Conservation (phyloP, 2,797 vertebrate species). For the Crax fasciolata region DNA sequence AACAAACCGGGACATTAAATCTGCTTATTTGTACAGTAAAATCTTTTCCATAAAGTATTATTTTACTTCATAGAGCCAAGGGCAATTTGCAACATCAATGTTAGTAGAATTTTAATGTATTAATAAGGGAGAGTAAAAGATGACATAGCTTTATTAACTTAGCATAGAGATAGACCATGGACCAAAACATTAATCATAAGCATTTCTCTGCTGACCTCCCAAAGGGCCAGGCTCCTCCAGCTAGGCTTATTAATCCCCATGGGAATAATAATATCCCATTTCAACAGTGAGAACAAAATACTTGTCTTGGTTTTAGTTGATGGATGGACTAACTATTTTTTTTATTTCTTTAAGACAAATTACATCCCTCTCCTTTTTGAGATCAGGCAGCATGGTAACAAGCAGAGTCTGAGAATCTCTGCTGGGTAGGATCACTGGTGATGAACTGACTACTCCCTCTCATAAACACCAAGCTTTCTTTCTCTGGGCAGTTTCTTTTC, state of each 20-base stretch:
- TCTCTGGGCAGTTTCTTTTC: constrained; percentile 15
- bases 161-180: constrained; percentile 29
- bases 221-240: constrained; percentile 49
- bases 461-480: constrained; percentile 41
- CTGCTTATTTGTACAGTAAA: constrained; percentile 47
- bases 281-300: constrained; percentile 66
- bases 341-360: constrained; percentile 52
- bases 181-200: constrained; percentile 61
- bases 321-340: constrained; percentile 34
- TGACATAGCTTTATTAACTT: constrained; percentile 22
- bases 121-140: constrained; percentile 37
- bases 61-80: constrained; percentile 31
- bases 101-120: constrained; percentile 11
- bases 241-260: constrained; percentile 48
- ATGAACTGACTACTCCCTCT: constrained; percentile 10
- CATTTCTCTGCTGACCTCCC: constrained; percentile 62
- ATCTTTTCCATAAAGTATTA: constrained; percentile 48
- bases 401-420: constrained; percentile 35
- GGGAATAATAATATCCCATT: constrained; percentile 62
- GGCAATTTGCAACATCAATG: constrained; percentile 3
- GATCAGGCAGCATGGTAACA: constrained; percentile 26
- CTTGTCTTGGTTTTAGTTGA: constrained; percentile 54
- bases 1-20: constrained; percentile 43
- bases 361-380: constrained; percentile 23
- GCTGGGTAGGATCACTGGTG: background rate